These are phyloP conservation scores for Rhynchonycteris naso DNA, from an alignment of 2,797 vertebrate species.

Conservation along the genomic window DNA sequence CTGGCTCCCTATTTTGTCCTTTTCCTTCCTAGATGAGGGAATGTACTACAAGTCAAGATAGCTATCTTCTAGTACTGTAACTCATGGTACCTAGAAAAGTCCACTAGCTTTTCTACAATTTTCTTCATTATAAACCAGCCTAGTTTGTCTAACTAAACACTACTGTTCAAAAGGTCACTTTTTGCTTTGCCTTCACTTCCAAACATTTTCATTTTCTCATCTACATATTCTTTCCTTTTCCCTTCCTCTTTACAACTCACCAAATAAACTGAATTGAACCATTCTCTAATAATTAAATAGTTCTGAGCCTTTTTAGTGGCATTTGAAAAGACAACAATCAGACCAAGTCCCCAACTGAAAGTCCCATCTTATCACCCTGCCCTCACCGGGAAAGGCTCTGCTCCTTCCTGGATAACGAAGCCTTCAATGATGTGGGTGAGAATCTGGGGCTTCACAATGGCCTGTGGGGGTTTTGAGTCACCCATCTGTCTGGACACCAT, in stretches of 20 bases:
- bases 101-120: neutral
- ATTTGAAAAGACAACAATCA: neutral
- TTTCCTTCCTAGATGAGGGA: neutral
- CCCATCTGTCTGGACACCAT: constrained; percentile 89
- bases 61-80: neutral
- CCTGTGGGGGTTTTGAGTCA: constrained; percentile 94
- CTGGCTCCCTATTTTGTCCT: neutral
- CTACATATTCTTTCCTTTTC: neutral
- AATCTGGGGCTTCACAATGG: constrained; percentile 99
- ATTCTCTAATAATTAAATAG: neutral
- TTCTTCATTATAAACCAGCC: constrained; percentile 21
- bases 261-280: neutral
- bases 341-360: neutral
- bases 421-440: constrained; percentile 99
- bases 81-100: neutral
- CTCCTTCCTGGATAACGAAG: constrained; percentile 99
- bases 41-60: neutral
- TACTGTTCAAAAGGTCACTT: neutral
- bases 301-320: neutral
- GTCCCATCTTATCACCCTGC: neutral
- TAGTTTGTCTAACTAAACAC: neutral
- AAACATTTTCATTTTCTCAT: neutral
- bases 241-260: constrained; percentile 1
- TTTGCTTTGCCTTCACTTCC: neutral
- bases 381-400: constrained; percentile 98